Percentiles rank a stretch among this genome's conserved stretches.
phyloP scores from a whole-genome alignment of 1,140 invertebrate species.

The Sarcophaga peregrina region DNA sequence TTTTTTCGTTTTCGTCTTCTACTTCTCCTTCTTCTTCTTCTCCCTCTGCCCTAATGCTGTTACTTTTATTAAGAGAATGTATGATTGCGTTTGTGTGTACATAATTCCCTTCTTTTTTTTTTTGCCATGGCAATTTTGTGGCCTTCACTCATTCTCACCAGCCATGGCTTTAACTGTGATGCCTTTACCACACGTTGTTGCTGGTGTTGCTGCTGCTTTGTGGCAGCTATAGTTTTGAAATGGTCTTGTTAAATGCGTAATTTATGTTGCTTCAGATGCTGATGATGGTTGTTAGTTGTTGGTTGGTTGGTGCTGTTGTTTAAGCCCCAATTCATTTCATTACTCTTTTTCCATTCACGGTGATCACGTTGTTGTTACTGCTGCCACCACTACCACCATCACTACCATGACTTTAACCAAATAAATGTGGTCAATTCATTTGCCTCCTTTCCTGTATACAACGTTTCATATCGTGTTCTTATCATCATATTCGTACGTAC shows the following conservation, averaged over 20 bases:
- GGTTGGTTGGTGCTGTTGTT: conserved; percentile 25
- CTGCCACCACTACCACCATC: not conserved
- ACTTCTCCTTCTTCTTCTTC: conserved; percentile 20
- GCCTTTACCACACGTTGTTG: conserved; percentile 43
- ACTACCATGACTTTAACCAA: conserved; percentile 44
- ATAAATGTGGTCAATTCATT: conserved; percentile 14
- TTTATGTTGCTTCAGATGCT: conserved; percentile 66
- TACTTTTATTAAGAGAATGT: not conserved
- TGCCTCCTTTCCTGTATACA: conserved; percentile 1
- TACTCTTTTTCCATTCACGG: conserved; percentile 19
- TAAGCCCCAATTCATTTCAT: conserved; percentile 7
- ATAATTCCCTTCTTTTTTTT: not conserved
- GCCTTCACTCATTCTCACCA: conserved; percentile 47
- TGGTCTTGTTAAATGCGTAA: conserved; percentile 66
- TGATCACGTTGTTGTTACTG: conserved; percentile 6
- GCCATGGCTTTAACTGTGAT: not conserved
- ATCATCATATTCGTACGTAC: conserved; percentile 55
- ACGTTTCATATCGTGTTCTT: not conserved
- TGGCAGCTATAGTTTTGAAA: conserved; percentile 39
- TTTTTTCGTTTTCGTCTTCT: not conserved
- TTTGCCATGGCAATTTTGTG: not conserved
- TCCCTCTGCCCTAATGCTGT: not conserved
- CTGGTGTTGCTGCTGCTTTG: conserved; percentile 41
- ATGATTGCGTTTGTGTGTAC: too few relatives aligned
- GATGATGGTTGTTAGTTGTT: conserved; percentile 57